Evolutionary conservation across 2,888 invertebrate species (phyloP).

Genomic region (Thysanoteuthis rhombus): DNA sequence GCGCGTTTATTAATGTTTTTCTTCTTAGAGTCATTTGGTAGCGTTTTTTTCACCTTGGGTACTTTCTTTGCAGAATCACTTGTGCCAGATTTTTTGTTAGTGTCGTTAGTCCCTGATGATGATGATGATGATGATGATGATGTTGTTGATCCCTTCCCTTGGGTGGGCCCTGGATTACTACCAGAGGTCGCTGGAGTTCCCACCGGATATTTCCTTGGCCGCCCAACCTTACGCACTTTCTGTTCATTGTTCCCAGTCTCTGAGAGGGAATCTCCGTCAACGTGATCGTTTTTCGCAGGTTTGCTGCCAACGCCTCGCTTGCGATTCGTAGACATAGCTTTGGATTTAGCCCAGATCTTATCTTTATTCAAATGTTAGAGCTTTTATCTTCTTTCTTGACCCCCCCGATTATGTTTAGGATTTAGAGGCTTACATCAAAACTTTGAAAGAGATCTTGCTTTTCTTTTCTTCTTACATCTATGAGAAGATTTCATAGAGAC

Average conservation of each 20-base stretch:
- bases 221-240: conserved; percentile 18
- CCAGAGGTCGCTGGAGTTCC: background rate
- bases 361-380: background rate
- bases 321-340: background rate
- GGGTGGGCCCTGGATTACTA: background rate
- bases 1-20: background rate
- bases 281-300: background rate
- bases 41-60: background rate
- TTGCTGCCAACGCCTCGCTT: background rate
- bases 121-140: background rate
- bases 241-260: background rate
- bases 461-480: background rate
- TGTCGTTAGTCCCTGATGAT: background rate
- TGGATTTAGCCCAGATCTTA: background rate
- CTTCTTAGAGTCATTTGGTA: background rate
- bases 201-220: background rate
- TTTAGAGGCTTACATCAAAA: background rate
- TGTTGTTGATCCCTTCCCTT: background rate
- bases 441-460: too few species aligned
- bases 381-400: background rate
- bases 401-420: background rate
- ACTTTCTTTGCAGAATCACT: background rate
- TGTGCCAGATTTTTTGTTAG: background rate
- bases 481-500: background rate
- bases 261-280: background rate